phyloP scores from a whole-genome alignment of 2,888 invertebrate genomes.

The Drosophila kokeensis region DNA sequence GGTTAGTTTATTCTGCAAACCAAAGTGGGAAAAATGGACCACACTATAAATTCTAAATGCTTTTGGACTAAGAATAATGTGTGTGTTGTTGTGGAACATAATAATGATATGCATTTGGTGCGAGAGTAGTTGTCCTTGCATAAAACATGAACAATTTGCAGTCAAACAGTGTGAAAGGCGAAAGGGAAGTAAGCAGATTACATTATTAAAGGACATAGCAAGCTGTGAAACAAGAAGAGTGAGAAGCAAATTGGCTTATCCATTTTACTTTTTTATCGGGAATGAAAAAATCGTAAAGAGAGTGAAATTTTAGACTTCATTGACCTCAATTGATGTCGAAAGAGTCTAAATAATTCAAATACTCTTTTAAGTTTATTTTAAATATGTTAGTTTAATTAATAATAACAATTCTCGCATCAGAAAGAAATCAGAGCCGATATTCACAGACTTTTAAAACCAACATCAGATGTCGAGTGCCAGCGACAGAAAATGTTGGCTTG shows the following conservation, averaged over 20 bases:
- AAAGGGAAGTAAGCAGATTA: too few species aligned
- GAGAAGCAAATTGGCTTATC: conserved; percentile 2
- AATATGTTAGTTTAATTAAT: background rate
- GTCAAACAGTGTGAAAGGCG: background rate
- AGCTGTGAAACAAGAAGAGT: conserved; percentile 3
- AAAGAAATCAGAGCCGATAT: conserved; percentile 8
- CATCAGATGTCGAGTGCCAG: conserved; percentile 5
- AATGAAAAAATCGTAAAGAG: background rate
- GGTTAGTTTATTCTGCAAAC: conserved; percentile 23
- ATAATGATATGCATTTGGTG: background rate
- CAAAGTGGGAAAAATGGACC: conserved; percentile 13
- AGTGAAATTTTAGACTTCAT: conserved; percentile 6
- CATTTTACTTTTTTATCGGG: background rate
- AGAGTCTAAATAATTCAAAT: background rate
- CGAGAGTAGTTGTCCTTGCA: background rate
- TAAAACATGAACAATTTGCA: background rate
- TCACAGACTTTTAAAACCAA: background rate
- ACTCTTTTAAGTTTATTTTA: background rate
- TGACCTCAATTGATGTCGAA: background rate
- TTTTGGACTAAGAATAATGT: conserved; percentile 23
- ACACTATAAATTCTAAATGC: conserved; percentile 5
- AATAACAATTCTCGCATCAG: background rate
- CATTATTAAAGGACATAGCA: background rate
- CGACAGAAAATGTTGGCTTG: conserved; percentile 12
- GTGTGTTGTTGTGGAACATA: conserved; percentile 5